A percentile compares a stretch with the other conserved stretches of the same genome.
These are phyloP conservation scores for Drosophila trapezifrons DNA, from an alignment of 1,140 invertebrate genomes.

Conservation along the genomic window DNA sequence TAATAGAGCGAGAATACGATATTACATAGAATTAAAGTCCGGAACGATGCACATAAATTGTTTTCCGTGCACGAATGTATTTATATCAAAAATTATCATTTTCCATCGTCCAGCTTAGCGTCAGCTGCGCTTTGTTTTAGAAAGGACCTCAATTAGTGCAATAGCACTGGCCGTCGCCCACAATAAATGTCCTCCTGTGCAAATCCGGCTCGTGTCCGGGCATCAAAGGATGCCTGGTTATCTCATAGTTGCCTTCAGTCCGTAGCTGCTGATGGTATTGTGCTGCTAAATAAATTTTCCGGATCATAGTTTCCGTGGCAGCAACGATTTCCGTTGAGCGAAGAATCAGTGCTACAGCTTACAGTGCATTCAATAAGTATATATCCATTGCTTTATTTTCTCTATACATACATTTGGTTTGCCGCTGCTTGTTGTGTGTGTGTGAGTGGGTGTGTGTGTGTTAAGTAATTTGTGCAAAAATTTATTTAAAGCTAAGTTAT, in stretches of 20 bases:
- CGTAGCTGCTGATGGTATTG: not conserved
- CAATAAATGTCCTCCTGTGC: not conserved
- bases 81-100: not conserved
- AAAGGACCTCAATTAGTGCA: constrained; percentile 4
- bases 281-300: constrained; percentile 3
- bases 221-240: constrained; percentile 8
- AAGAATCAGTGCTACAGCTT: not conserved
- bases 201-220: not conserved
- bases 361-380: constrained; percentile 22
- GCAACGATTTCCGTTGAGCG: not conserved
- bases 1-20: no score
- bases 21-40: no score
- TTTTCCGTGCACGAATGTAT: not conserved
- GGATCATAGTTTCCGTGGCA: not conserved
- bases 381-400: constrained; percentile 47
- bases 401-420: constrained; percentile 49
- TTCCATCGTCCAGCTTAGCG: not conserved
- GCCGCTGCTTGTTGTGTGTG: constrained; percentile 28
- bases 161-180: not conserved
- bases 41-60: no score
- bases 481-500: constrained; percentile 30
- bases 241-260: constrained; percentile 5
- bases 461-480: constrained; percentile 46
- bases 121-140: constrained; percentile 4
- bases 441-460: constrained; percentile 1